Evolutionary conservation across 2,113 vertebrate species (phyloP).

Genomic region (Chunga burmeisteri): DNA sequence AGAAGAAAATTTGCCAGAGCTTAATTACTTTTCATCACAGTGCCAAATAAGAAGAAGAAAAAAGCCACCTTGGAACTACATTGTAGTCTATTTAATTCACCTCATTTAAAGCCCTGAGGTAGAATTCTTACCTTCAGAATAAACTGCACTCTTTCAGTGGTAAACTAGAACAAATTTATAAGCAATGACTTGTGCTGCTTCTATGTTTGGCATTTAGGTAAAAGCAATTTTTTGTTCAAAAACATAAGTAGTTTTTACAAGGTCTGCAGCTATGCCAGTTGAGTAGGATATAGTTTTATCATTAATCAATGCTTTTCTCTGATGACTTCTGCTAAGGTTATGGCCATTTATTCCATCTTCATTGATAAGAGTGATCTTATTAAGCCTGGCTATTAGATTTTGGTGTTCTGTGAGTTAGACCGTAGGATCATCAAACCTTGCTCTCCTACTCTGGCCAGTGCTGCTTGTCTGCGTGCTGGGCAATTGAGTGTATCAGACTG

Average conservation of each 20-base stretch:
- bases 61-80: background rate
- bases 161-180: slow-evolving; percentile 63
- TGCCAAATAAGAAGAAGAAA: slow-evolving; percentile 43
- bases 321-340: slow-evolving; percentile 24
- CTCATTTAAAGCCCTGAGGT: slow-evolving; percentile 51
- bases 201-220: slow-evolving; percentile 46
- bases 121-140: slow-evolving; percentile 56
- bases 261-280: slow-evolving; percentile 52
- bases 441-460: background rate
- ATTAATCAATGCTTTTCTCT: slow-evolving; percentile 39
- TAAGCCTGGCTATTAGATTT: background rate
- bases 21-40: slow-evolving; percentile 72
- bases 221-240: slow-evolving; percentile 40
- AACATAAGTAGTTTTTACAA: slow-evolving; percentile 1
- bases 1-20: slow-evolving; percentile 63
- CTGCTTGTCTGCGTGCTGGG: background rate
- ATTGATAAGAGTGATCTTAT: slow-evolving; percentile 4
- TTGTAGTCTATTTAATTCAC: slow-evolving; percentile 61
- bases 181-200: slow-evolving; percentile 55
- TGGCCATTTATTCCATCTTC: background rate
- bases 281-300: slow-evolving; percentile 1
- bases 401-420: background rate
- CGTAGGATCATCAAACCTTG: background rate
- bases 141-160: slow-evolving; percentile 24
- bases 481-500: background rate